These are phyloP conservation scores for Coturnix japonica DNA, from an alignment of 2,113 vertebrate species.

Conservation along the genomic window DNA sequence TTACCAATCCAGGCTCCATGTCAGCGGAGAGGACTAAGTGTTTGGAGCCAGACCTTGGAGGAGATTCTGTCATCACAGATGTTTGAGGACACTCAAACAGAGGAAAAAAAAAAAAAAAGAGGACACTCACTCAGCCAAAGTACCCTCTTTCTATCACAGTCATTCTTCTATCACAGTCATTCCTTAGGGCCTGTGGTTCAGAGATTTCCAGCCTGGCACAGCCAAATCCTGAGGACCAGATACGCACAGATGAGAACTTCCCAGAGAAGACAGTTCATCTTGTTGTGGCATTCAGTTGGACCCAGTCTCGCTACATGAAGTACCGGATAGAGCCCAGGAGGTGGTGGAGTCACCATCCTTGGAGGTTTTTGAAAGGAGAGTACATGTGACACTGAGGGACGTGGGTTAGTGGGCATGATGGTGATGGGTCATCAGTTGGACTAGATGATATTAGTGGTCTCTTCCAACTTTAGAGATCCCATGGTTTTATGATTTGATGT, in stretches of 20 bases:
- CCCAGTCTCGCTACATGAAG: not conserved
- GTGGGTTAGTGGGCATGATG: too few relatives aligned
- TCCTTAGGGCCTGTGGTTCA: fast-evolving
- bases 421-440: too few relatives aligned
- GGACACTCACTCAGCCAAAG: not conserved
- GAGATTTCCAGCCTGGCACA: not conserved
- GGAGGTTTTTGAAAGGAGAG: too few relatives aligned
- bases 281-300: not conserved
- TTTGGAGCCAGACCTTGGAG: not conserved
- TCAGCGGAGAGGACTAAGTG: not conserved
- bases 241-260: not conserved
- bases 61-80: not conserved
- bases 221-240: not conserved
- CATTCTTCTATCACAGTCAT: not conserved
- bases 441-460: too few relatives aligned
- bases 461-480: too few relatives aligned
- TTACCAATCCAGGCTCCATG: not conserved
- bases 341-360: too few relatives aligned
- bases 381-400: too few relatives aligned
- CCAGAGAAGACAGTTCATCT: not conserved
- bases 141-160: not conserved
- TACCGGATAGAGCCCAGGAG: not conserved
- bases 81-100: too few relatives aligned
- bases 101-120: too few relatives aligned
- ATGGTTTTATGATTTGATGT: too few relatives aligned